Percentiles rank a stretch among this genome's conserved stretches.
These are phyloP conservation scores for Rhodinocichla rosea DNA, from an alignment of 2,113 vertebrate species.

Conservation along the genomic window DNA sequence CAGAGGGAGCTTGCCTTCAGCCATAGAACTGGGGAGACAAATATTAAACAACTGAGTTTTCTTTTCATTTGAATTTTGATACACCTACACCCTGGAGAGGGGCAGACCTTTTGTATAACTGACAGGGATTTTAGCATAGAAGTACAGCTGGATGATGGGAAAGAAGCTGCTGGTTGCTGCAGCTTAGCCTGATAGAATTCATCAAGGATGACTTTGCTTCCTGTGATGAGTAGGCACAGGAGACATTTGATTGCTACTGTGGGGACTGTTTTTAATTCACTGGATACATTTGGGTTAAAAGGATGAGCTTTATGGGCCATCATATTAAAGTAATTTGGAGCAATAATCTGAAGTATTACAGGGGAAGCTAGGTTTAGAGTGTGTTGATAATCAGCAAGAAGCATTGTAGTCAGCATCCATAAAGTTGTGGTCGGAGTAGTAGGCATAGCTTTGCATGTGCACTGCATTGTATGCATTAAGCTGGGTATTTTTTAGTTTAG, in stretches of 20 bases:
- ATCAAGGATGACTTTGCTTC: neutral
- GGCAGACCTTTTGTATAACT: neutral
- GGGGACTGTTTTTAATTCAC: neutral
- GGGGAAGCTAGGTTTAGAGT: neutral
- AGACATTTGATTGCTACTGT: neutral
- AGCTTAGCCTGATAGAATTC: slow-evolving; percentile 6
- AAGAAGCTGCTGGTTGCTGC: neutral
- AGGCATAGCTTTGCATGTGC: accelerated
- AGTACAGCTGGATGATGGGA: neutral
- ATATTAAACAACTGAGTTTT: neutral
- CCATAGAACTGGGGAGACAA: neutral
- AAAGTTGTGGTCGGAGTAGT: neutral
- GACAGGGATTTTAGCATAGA: neutral
- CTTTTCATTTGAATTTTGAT: neutral
- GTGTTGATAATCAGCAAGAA: neutral
- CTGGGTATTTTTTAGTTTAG: neutral
- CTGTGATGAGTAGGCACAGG: neutral
- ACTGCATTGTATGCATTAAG: neutral
- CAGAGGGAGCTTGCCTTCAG: neutral
- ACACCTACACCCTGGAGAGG: neutral
- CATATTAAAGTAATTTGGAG: neutral
- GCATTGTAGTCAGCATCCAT: neutral
- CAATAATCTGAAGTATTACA: neutral
- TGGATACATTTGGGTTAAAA: neutral
- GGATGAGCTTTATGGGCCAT: neutral